Conservation (phyloP, 2,888 invertebrate species). For the Piscicola geometra region DNA sequence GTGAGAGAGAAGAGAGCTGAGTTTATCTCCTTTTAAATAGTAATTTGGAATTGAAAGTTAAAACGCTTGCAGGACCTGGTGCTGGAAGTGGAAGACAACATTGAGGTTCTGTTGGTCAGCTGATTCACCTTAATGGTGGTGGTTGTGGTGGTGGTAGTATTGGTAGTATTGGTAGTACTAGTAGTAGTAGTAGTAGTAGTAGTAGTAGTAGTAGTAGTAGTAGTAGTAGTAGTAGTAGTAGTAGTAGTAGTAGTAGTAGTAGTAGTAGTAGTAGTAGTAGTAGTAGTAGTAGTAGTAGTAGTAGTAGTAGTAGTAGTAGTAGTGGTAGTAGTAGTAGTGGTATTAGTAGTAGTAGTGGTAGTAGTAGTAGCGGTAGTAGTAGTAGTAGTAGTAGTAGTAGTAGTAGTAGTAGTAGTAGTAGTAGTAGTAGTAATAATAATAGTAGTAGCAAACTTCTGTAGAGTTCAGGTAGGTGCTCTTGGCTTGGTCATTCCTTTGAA, state of each 20-base stretch:
- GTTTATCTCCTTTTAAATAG: too few species aligned
- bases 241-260: slow-evolving; percentile 32
- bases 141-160: not conserved
- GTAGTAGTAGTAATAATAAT: slow-evolving; percentile 18
- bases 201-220: slow-evolving; percentile 17
- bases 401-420: slow-evolving; percentile 25
- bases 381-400: slow-evolving; percentile 25
- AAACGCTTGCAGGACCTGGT: not conserved
- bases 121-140: not conserved
- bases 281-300: slow-evolving; percentile 25
- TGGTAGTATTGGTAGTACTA: not conserved
- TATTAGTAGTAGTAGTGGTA: not conserved
- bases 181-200: too few species aligned
- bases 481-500: slow-evolving; percentile 47
- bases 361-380: slow-evolving; percentile 25
- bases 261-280: slow-evolving; percentile 32
- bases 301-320: slow-evolving; percentile 17
- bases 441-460: not conserved
- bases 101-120: not conserved
- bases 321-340: slow-evolving; percentile 12
- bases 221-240: slow-evolving; percentile 32
- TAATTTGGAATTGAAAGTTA: too few species aligned
- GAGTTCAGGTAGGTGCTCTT: slow-evolving; percentile 3
- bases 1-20: too few species aligned
- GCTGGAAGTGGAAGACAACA: slow-evolving; percentile 2